Evolutionary conservation across 2,113 vertebrate genomes (phyloP).

Genomic region (Scomber scombrus): DNA sequence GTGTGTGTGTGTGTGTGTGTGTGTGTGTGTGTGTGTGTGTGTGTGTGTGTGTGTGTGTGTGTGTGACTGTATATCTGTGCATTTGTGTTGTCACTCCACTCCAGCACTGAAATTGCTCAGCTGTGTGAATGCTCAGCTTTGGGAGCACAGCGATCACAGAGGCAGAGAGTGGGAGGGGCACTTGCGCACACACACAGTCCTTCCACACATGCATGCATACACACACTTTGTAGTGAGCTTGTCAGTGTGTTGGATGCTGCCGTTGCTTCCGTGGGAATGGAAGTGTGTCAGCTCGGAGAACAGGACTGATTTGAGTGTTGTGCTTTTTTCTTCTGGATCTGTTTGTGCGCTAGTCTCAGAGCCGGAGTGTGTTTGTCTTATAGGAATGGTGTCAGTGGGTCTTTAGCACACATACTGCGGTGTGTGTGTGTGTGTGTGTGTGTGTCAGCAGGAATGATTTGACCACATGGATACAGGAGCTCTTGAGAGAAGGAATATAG

Average conservation of each 20-base stretch:
- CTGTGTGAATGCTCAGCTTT: conserved; percentile 55
- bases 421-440: conserved; percentile 18
- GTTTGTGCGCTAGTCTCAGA: neutral
- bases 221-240: conserved; percentile 52
- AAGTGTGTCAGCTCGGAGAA: conserved; percentile 52
- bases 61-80: too few relatives aligned
- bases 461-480: conserved; percentile 42
- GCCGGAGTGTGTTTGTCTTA: conserved; percentile 21
- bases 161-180: conserved; percentile 76
- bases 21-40: too few relatives aligned
- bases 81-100: conserved; percentile 4
- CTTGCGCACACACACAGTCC: conserved; percentile 41
- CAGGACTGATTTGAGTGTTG: conserved; percentile 15
- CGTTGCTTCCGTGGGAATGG: conserved; percentile 57
- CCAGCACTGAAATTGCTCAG: conserved; percentile 44
- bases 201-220: conserved; percentile 33
- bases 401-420: conserved; percentile 34
- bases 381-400: conserved; percentile 68
- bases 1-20: neutral
- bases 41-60: neutral
- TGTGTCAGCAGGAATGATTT: conserved; percentile 47
- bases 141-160: conserved; percentile 58
- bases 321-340: conserved; percentile 1
- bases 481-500: neutral
- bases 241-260: conserved; percentile 68